phyloP scores from a whole-genome alignment of 2,888 invertebrate genomes.

The Leptarthrus brevirostris region DNA sequence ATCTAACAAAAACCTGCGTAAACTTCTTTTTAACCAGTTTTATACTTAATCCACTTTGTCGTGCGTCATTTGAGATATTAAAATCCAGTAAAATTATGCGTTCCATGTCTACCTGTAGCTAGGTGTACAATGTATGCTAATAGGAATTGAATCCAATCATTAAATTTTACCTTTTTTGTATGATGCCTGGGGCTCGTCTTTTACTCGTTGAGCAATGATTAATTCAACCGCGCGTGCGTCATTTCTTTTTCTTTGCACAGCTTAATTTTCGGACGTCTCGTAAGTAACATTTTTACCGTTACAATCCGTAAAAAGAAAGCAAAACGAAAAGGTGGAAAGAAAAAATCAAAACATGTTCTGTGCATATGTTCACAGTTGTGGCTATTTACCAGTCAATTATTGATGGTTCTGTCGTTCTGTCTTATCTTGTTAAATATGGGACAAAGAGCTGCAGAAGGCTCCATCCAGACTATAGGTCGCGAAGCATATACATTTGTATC shows the following conservation, averaged over 20 bases:
- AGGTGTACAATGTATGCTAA: constrained; percentile 25
- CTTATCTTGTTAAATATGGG: constrained; percentile 29
- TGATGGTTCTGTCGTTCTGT: constrained; percentile 21
- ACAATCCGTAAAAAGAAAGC: not conserved
- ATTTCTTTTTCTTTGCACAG: constrained; percentile 19
- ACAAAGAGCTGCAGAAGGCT: constrained; percentile 16
- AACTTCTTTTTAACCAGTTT: not conserved
- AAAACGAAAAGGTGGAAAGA: not conserved
- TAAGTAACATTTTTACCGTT: constrained; percentile 35
- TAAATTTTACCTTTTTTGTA: constrained; percentile 35
- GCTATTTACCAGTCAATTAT: constrained; percentile 36
- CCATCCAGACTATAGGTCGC: not conserved
- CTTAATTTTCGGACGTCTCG: constrained; percentile 22
- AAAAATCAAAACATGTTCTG: constrained; percentile 1
- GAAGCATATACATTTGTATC: not conserved
- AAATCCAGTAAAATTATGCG: no score
- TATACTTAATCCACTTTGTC: constrained; percentile 6
- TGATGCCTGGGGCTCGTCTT: not conserved
- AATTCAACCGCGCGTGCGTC: constrained; percentile 33
- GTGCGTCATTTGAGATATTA: not conserved
- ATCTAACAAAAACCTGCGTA: no score
- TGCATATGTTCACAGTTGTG: constrained; percentile 6
- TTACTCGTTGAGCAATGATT: constrained; percentile 28
- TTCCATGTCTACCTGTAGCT: no score
- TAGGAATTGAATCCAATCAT: constrained; percentile 34